phyloP scores from a whole-genome alignment of 2,797 vertebrate species.

The Scomberomorus guttatus region DNA sequence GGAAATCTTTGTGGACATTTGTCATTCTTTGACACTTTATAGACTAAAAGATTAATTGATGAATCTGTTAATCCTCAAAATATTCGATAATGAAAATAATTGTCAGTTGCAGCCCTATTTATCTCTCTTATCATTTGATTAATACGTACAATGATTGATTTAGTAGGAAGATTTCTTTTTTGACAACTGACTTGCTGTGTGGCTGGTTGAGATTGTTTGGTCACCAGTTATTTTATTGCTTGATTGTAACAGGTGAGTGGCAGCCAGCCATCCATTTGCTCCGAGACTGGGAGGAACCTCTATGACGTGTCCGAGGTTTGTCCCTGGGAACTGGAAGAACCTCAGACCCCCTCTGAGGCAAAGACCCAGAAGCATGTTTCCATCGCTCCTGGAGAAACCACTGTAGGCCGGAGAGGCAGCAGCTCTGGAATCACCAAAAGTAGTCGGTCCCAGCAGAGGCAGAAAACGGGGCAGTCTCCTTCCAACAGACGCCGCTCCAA shows the following conservation, averaged over 20 bases:
- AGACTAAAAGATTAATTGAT: no score
- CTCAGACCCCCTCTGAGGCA: slow-evolving; percentile 88
- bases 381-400: slow-evolving; percentile 92
- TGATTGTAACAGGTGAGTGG: slow-evolving; percentile 82
- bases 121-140: no score
- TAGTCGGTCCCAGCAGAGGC: slow-evolving; percentile 87
- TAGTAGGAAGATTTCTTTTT: neutral
- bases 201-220: no score
- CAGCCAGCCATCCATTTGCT: slow-evolving; percentile 89
- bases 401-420: slow-evolving; percentile 83
- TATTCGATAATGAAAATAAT: no score
- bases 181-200: no score
- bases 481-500: slow-evolving; percentile 81
- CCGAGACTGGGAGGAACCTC: slow-evolving; percentile 88
- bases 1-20: neutral
- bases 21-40: neutral
- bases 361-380: slow-evolving; percentile 97
- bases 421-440: slow-evolving; percentile 74
- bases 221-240: neutral
- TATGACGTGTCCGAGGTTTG: slow-evolving; percentile 95
- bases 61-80: no score
- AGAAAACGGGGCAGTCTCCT: slow-evolving; percentile 78
- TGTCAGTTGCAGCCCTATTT: no score
- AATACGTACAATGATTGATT: neutral
- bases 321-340: slow-evolving; percentile 95